A percentile compares a stretch with the other conserved stretches of the same genome.
Evolutionary conservation across 2,888 invertebrate species (phyloP).

Genomic region (Lymantria monacha): DNA sequence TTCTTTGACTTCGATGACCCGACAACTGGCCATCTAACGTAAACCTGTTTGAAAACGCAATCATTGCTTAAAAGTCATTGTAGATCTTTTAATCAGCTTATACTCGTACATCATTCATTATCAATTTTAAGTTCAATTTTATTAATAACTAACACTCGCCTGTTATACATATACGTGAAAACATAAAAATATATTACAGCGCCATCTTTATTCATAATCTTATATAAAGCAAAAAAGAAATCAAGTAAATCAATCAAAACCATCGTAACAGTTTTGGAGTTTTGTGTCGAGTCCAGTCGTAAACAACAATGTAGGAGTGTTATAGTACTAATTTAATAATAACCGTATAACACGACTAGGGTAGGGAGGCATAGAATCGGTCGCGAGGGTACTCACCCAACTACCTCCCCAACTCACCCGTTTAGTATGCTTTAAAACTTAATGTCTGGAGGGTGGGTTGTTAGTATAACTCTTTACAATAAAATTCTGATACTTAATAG

Average conservation of each 20-base stretch:
- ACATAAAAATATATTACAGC: not conserved
- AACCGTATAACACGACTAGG: constrained; percentile 39
- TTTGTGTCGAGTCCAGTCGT: constrained; percentile 39
- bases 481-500: constrained; percentile 22
- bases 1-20: too few relatives aligned
- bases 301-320: constrained; percentile 59
- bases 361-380: constrained; percentile 16
- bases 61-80: too few relatives aligned
- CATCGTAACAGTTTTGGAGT: constrained; percentile 38
- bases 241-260: constrained; percentile 38
- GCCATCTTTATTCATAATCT: constrained; percentile 5
- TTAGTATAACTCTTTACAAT: constrained; percentile 30
- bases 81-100: too few relatives aligned
- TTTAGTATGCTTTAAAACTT: constrained; percentile 42
- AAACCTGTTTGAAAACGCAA: too few relatives aligned
- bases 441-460: constrained; percentile 27
- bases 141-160: not conserved
- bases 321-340: constrained; percentile 55
- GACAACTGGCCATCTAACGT: too few relatives aligned
- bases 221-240: constrained; percentile 29
- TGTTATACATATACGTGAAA: not conserved
- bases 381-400: constrained; percentile 15
- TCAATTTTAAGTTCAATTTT: too few relatives aligned
- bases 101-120: too few relatives aligned
- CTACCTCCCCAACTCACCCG: constrained; percentile 28